Percentiles rank a stretch among this genome's conserved stretches.
Evolutionary conservation across 2,888 invertebrate species (phyloP).

Genomic region (Lomographa bimaculata): DNA sequence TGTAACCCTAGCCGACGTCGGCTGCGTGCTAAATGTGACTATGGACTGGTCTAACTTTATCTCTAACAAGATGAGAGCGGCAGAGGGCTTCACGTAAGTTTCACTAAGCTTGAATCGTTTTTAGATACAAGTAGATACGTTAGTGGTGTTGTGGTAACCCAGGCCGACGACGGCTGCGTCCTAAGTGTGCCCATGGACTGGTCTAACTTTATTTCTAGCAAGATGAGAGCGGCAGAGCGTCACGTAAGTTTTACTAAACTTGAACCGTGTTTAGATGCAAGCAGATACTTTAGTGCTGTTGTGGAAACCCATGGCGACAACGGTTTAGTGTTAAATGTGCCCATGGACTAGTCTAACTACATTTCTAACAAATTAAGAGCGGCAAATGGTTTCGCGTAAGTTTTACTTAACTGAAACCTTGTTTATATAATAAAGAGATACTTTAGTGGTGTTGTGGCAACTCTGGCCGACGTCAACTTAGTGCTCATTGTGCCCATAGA

Average conservation of each 20-base stretch:
- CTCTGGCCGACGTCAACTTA: slow-evolving; percentile 56
- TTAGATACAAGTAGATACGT: too few relatives aligned
- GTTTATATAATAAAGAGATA: too few relatives aligned
- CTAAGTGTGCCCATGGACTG: too few relatives aligned
- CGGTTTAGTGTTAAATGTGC: slow-evolving; percentile 70
- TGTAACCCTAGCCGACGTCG: slow-evolving; percentile 48
- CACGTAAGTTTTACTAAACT: slow-evolving; percentile 64
- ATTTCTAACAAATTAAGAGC: slow-evolving; percentile 47
- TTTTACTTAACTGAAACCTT: too few relatives aligned
- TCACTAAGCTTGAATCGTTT: too few relatives aligned
- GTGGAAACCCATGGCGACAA: slow-evolving; percentile 48
- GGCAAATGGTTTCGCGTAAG: slow-evolving; percentile 47
- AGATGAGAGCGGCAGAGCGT: slow-evolving; percentile 52
- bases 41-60: slow-evolving; percentile 43
- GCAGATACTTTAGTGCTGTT: too few relatives aligned
- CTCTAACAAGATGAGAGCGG: slow-evolving; percentile 43
- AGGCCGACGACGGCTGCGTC: too few relatives aligned
- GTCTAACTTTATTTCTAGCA: slow-evolving; percentile 45
- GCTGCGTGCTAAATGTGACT: slow-evolving; percentile 56
- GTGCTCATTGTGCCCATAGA: slow-evolving; percentile 48
- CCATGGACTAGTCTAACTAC: slow-evolving; percentile 40
- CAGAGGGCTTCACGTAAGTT: slow-evolving; percentile 64
- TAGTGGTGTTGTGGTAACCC: too few relatives aligned
- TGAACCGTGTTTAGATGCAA: too few relatives aligned
- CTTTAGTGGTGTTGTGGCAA: slow-evolving; percentile 39